These are phyloP conservation scores for Antechinus stuartii DNA, from an alignment of 2,113 vertebrate species.

Conservation along the genomic window DNA sequence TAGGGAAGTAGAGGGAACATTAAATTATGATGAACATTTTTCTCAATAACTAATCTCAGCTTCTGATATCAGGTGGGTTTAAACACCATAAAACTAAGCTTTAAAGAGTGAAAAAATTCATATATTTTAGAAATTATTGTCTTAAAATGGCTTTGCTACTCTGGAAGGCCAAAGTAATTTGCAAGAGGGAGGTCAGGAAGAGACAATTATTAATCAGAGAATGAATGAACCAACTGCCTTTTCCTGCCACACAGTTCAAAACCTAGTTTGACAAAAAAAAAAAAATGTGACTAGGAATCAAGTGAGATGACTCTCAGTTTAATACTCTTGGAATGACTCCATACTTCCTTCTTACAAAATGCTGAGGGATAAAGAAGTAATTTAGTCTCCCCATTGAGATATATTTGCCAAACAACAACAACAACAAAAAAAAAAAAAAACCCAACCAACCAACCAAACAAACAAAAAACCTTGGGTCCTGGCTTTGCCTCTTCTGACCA, in stretches of 20 bases:
- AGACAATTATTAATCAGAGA: not conserved
- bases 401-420: not conserved
- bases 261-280: not conserved
- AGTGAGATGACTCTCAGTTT: not conserved
- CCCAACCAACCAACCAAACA: too few relatives aligned
- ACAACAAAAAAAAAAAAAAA: too few relatives aligned
- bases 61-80: not conserved
- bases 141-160: not conserved
- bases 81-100: not conserved
- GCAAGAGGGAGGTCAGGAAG: not conserved
- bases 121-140: not conserved
- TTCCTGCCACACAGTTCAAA: not conserved
- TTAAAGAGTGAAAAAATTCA: not conserved
- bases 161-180: not conserved
- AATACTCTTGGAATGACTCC: not conserved
- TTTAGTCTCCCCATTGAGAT: not conserved
- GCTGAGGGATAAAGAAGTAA: not conserved
- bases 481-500: not conserved
- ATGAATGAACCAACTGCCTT: not conserved
- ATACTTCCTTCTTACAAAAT: not conserved
- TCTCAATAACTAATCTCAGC: conserved; percentile 15
- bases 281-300: not conserved
- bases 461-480: not conserved
- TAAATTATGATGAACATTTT: conserved; percentile 1
- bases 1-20: not conserved